A percentile compares a stretch with the other conserved stretches of the same genome.
Conservation (phyloP, 2,888 invertebrate genomes). For the Leptopilina myrica region DNA sequence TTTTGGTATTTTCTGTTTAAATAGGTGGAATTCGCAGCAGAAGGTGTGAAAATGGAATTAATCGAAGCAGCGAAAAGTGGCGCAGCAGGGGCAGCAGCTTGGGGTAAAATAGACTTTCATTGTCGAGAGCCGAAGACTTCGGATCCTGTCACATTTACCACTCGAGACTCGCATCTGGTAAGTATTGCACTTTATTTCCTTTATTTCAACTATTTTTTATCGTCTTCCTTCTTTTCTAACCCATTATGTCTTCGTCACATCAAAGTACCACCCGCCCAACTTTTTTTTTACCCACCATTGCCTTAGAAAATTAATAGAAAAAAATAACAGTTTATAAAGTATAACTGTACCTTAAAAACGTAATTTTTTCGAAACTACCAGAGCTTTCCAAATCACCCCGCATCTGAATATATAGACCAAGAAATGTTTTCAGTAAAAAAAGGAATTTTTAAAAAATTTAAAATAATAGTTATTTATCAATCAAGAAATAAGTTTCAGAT, state of each 20-base stretch:
- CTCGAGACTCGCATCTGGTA: constrained; percentile 94
- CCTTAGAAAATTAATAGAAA: no score
- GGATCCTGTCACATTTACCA: constrained; percentile 95
- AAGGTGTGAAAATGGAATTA: constrained; percentile 90
- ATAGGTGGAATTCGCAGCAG: constrained; percentile 94
- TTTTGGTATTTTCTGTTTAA: neutral
- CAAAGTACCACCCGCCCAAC: neutral
- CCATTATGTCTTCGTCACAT: neutral
- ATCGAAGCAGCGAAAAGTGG: constrained; percentile 92
- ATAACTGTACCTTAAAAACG: no score
- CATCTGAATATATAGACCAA: no score
- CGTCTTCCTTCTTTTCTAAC: constrained; percentile 27
- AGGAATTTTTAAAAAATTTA: no score
- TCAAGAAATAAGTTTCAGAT: no score
- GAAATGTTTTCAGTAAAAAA: no score
- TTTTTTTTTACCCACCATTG: neutral
- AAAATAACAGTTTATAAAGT: no score
- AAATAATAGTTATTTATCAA: no score
- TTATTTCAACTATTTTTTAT: no score
- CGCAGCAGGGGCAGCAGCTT: constrained; percentile 79
- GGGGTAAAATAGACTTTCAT: constrained; percentile 90
- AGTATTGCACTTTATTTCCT: constrained; percentile 73
- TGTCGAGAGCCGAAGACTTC: constrained; percentile 91
- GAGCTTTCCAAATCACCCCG: no score
- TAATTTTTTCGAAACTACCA: no score